phyloP scores from a whole-genome alignment of 2,113 vertebrate species.

The Cheirogaleus medius region DNA sequence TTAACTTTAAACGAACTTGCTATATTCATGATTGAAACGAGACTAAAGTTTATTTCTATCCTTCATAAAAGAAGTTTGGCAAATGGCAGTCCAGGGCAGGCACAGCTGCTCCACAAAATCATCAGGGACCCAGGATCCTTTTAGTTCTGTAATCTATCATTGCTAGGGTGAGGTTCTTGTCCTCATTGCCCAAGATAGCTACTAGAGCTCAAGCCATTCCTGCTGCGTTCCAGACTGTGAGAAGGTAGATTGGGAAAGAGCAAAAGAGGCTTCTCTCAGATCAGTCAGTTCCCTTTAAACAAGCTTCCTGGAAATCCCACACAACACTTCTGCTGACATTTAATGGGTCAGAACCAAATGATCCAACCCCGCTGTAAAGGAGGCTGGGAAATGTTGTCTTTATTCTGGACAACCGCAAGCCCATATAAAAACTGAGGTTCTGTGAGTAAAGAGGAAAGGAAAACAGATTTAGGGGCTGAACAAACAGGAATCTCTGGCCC shows the following conservation, averaged over 20 bases:
- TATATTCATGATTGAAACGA: not conserved
- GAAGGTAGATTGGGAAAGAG: not conserved
- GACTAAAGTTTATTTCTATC: not conserved
- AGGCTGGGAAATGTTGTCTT: not conserved
- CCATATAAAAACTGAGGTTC: not conserved
- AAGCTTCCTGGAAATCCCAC: not conserved
- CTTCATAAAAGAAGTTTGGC: not conserved
- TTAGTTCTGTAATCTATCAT: not conserved
- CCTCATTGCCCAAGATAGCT: not conserved
- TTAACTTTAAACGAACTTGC: not conserved
- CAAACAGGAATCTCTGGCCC: not conserved
- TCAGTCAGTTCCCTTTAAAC: not conserved
- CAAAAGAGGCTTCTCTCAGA: not conserved
- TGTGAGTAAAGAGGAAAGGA: not conserved
- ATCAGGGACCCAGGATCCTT: not conserved
- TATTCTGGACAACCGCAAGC: not conserved
- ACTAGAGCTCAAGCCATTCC: not conserved
- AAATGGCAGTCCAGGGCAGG: not conserved
- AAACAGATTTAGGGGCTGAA: not conserved
- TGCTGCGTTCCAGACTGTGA: not conserved
- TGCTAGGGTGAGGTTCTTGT: not conserved
- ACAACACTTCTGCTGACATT: not conserved
- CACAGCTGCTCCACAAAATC: not conserved
- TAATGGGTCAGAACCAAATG: not conserved
- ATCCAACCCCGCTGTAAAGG: not conserved